phyloP scores from a whole-genome alignment of 2,113 vertebrate species.

The Panthera tigris region DNA sequence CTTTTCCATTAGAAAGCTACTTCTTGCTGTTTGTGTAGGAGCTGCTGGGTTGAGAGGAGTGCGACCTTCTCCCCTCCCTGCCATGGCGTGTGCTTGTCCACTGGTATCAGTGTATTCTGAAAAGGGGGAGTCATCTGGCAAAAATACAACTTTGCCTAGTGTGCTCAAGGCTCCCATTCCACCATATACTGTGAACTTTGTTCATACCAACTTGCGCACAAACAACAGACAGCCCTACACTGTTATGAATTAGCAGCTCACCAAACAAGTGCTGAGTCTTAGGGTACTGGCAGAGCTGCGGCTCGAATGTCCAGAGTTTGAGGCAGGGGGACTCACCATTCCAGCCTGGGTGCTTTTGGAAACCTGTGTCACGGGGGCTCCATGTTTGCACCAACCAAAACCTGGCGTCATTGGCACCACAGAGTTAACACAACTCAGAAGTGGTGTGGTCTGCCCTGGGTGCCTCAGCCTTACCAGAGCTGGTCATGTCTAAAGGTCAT shows the following conservation, averaged over 20 bases:
- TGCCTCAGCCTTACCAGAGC: background rate
- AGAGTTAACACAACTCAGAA: background rate
- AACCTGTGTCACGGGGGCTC: accelerated
- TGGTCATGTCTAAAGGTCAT: background rate
- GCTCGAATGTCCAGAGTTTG: background rate
- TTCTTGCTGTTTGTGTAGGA: background rate
- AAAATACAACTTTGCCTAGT: background rate
- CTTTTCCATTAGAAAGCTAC: background rate
- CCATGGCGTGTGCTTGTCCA: background rate
- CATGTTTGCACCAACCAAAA: background rate
- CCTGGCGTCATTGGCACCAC: background rate
- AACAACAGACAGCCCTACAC: background rate
- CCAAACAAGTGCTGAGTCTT: background rate
- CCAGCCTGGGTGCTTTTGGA: background rate
- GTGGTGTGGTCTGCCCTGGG: background rate
- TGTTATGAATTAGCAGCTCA: background rate
- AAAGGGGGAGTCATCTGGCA: background rate
- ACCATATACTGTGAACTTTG: background rate
- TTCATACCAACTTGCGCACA: background rate
- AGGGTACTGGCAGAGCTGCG: background rate
- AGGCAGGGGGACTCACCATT: background rate
- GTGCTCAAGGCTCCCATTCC: background rate
- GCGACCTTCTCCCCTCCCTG: background rate
- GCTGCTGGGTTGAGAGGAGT: background rate
- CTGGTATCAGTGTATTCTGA: background rate